Base-by-base conservation (phyloP, 2,113 vertebrate species). In the Malurus cyaneus region DNA sequence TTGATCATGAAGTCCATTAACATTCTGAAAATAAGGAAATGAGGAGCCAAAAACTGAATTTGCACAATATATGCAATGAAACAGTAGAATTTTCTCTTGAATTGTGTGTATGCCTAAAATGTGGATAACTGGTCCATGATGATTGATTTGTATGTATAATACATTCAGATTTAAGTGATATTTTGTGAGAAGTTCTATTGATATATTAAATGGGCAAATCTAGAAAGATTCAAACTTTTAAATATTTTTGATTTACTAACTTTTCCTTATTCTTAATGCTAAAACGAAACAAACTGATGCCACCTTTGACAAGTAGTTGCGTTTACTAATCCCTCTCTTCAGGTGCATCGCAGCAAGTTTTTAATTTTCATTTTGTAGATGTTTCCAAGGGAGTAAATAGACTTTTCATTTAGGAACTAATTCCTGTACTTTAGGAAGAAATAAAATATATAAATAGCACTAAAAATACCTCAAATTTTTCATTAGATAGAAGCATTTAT, bases 381-480 rank as follows among this genome's bases (percentile, higher is more conserved):
- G 74, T 98, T 97, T 97, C 96, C 95, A 97, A 98, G 97, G 96
- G 97, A 92, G 71, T 96, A 96, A 97, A 86, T 97, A 96, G 84
- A n/a, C 86, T 92, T 97, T 96, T 95, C 34, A 39, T 97, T 96
- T 93, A 78, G 95, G 94, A 98, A 88, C 96, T 95, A 97, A 97
- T 97, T 98, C 98, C 98, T 98, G 95, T 97, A 96, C 96, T 97
- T 98, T 97, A 93, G 94, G 93, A 97, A 98, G 96, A 98, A 98
- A 97, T 97, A 94, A 97, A 96, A 98, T 97, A 97, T 98, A 98
- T 95, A 97, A 96, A 97, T 97, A 98, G 97, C 98, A 98, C 97
- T 98, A 97, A 98, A 98, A 98, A 98, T 98, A 98, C 98, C 98
- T 98, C 98, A 98, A 97, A 97, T 89, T 96, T 98, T 97, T 98